phyloP scores from a whole-genome alignment of 2,113 vertebrate species.

The Scomber colias region DNA sequence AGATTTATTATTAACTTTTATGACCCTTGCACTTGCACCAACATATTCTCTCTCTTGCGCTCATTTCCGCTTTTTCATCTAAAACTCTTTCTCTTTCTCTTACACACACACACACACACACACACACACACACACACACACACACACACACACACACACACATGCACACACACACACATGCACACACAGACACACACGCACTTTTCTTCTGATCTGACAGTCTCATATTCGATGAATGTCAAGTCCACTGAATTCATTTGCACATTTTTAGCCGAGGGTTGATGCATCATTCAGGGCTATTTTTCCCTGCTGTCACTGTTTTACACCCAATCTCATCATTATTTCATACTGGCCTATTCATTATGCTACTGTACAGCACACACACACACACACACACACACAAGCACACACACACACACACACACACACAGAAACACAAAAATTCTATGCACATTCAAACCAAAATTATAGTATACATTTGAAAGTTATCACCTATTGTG shows the following conservation, averaged over 20 bases:
- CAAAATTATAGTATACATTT: neutral
- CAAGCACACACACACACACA: conserved; percentile 6
- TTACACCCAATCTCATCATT: conserved; percentile 78
- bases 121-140: neutral
- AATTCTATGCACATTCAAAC: conserved; percentile 3
- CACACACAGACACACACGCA: conserved; percentile 28
- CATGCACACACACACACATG: conserved; percentile 30
- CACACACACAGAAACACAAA: conserved; percentile 5
- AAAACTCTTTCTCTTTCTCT: no score
- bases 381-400: conserved; percentile 13
- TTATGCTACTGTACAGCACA: conserved; percentile 69
- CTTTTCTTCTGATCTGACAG: conserved; percentile 62
- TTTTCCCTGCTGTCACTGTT: conserved; percentile 77
- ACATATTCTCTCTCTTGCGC: conserved; percentile 12
- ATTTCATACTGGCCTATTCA: conserved; percentile 75
- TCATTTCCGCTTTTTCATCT: conserved; percentile 19
- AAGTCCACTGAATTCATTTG: conserved; percentile 77
- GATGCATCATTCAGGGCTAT: conserved; percentile 79
- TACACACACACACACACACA: conserved; percentile 8
- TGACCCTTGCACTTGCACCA: conserved; percentile 38
- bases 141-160: conserved; percentile 15
- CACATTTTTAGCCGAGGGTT: conserved; percentile 74
- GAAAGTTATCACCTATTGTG: neutral
- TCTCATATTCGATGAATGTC: conserved; percentile 67
- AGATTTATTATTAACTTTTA: conserved; percentile 46